Percentiles rank a stretch among this genome's conserved stretches.
Evolutionary conservation across 2,888 invertebrate genomes (phyloP).

Genomic region (Glyphotaelius pellucidus): DNA sequence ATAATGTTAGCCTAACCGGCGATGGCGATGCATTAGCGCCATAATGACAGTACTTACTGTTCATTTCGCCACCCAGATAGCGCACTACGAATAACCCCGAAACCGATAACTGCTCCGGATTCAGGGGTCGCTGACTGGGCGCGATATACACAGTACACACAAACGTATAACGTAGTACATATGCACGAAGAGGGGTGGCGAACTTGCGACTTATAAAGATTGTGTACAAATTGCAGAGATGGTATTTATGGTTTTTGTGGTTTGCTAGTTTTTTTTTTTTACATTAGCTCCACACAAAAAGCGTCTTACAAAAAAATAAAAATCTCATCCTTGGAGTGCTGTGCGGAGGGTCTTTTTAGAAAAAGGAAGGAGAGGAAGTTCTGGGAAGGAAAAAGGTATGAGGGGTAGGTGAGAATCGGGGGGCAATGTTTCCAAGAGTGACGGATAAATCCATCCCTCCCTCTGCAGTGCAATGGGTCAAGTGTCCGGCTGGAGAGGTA

Average conservation of each 20-base stretch:
- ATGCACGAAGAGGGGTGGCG: neutral
- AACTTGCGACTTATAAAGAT: neutral
- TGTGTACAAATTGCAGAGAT: neutral
- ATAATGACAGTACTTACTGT: conserved; percentile 59
- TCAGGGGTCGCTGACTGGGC: conserved; percentile 19
- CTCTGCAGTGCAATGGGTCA: too few species aligned
- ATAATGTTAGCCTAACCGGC: conserved; percentile 57
- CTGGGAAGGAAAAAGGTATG: too few species aligned
- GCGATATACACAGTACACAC: neutral
- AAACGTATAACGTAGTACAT: neutral
- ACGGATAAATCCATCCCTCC: too few species aligned
- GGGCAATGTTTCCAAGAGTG: too few species aligned
- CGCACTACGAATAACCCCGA: conserved; percentile 19
- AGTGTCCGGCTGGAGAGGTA: too few species aligned
- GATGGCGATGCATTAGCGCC: conserved; percentile 60
- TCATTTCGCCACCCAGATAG: conserved; percentile 48
- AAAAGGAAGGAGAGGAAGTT: too few species aligned
- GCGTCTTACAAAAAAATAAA: too few species aligned
- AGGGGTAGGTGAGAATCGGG: too few species aligned
- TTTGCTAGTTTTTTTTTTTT: neutral
- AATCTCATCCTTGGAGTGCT: too few species aligned
- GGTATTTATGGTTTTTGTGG: neutral
- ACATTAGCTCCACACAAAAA: too few species aligned
- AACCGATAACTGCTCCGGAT: conserved; percentile 44
- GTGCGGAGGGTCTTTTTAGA: too few species aligned